Evolutionary conservation across 1,140 invertebrate genomes (phyloP).

Genomic region (Hyles euphorbiae): DNA sequence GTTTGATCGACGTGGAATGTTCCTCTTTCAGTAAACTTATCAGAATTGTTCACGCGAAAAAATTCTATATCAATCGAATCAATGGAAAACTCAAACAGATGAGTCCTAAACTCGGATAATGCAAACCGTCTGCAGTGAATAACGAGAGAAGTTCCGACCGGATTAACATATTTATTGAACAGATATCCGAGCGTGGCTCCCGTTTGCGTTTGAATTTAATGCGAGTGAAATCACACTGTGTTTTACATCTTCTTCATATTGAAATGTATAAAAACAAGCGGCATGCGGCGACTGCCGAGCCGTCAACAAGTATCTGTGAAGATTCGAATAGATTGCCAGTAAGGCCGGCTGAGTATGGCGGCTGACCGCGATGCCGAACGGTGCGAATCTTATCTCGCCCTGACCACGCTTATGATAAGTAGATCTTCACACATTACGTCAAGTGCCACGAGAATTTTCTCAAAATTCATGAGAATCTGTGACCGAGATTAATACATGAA

Average conservation of each 20-base stretch:
- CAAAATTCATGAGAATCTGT: neutral
- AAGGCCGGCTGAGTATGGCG: slow-evolving; percentile 17
- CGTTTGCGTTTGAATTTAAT: slow-evolving; percentile 17
- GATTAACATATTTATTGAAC: slow-evolving; percentile 12
- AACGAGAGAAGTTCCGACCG: neutral
- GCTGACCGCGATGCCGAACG: slow-evolving; percentile 47
- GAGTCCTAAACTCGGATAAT: too few species aligned
- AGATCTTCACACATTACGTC: slow-evolving; percentile 2
- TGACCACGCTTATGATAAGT: neutral
- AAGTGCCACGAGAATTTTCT: neutral
- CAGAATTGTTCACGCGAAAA: too few species aligned
- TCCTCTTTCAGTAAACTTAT: too few species aligned
- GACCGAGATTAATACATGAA: neutral
- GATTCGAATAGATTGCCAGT: slow-evolving; percentile 22
- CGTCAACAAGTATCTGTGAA: slow-evolving; percentile 36
- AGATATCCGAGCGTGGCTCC: slow-evolving; percentile 7
- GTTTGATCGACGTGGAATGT: too few species aligned
- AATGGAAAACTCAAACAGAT: too few species aligned
- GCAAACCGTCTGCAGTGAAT: slow-evolving; percentile 4
- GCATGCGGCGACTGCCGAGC: slow-evolving; percentile 30
- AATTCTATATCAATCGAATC: too few species aligned
- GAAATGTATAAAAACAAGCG: slow-evolving; percentile 39
- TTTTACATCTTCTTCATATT: slow-evolving; percentile 25
- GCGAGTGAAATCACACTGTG: slow-evolving; percentile 23
- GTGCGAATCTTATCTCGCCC: slow-evolving; percentile 34